These are phyloP conservation scores for Anthonomus grandis DNA, from an alignment of 1,140 invertebrate species.

Conservation along the genomic window DNA sequence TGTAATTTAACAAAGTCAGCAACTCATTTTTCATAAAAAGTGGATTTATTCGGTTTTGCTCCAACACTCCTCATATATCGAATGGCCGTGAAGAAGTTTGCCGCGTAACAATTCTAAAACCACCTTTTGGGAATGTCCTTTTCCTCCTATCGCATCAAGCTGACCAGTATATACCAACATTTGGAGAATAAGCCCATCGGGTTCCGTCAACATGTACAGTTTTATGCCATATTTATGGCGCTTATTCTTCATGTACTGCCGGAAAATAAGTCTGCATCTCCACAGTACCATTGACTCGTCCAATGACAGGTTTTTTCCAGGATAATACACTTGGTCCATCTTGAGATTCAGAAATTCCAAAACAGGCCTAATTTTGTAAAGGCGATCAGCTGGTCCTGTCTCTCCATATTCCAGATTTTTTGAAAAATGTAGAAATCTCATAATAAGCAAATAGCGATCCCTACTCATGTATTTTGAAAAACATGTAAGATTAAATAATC, in stretches of 20 bases:
- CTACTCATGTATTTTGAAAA: constrained; percentile 29
- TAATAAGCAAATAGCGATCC: constrained; percentile 29
- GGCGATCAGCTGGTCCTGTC: neutral
- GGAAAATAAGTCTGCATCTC: constrained; percentile 23
- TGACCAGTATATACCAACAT: constrained; percentile 7
- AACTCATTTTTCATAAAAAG: too few species aligned
- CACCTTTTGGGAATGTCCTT: constrained; percentile 24
- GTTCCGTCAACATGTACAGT: constrained; percentile 20
- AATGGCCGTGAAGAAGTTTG: constrained; percentile 43
- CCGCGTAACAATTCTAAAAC: constrained; percentile 27
- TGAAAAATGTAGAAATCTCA: constrained; percentile 31
- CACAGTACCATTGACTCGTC: constrained; percentile 38
- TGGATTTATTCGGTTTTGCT: too few species aligned
- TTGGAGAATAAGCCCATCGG: constrained; percentile 13
- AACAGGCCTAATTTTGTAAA: constrained; percentile 29
- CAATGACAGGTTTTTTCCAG: constrained; percentile 25
- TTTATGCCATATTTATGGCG: constrained; percentile 24
- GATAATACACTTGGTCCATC: constrained; percentile 32
- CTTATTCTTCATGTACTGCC: constrained; percentile 27
- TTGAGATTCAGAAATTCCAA: constrained; percentile 34
- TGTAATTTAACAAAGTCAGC: too few species aligned
- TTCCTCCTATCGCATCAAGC: constrained; percentile 5
- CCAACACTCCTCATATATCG: too few species aligned
- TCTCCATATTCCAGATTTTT: constrained; percentile 10
- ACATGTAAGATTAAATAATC: constrained; percentile 24